Conservation (phyloP, 1,140 invertebrate species). For the Pogonomyrmex californicus region DNA sequence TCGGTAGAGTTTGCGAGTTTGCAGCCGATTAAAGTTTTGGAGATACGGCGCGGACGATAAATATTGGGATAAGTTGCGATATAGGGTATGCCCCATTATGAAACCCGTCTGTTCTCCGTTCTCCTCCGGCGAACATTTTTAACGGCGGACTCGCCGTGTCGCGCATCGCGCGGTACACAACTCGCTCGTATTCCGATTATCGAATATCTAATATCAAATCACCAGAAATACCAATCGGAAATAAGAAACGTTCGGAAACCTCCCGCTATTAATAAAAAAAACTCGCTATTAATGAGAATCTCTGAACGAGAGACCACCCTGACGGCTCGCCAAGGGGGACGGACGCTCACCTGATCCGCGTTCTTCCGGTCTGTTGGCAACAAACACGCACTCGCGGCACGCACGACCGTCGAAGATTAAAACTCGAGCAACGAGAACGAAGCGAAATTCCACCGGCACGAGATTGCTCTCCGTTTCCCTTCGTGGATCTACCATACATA, state of each 20-base stretch:
- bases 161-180: background rate
- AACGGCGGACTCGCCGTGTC: background rate
- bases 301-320: slow-evolving; percentile 38
- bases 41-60: slow-evolving; percentile 31
- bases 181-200: background rate
- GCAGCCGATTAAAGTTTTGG: slow-evolving; percentile 38
- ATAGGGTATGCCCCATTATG: background rate
- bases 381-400: slow-evolving; percentile 51
- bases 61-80: slow-evolving; percentile 49
- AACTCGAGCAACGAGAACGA: slow-evolving; percentile 31
- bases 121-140: background rate
- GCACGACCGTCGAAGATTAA: slow-evolving; percentile 58
- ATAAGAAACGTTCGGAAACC: background rate
- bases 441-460: background rate
- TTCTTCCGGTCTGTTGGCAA: slow-evolving; percentile 68
- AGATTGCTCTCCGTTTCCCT: background rate
- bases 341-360: slow-evolving; percentile 56
- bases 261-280: slow-evolving; percentile 23
- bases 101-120: background rate
- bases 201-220: background rate
- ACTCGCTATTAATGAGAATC: background rate
- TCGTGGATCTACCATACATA: background rate
- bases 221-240: background rate
- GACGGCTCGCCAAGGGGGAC: slow-evolving; percentile 34
- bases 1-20: slow-evolving; percentile 48